These are phyloP conservation scores for Crotalus viridis DNA, from an alignment of 2,113 vertebrate genomes.

Conservation along the genomic window DNA sequence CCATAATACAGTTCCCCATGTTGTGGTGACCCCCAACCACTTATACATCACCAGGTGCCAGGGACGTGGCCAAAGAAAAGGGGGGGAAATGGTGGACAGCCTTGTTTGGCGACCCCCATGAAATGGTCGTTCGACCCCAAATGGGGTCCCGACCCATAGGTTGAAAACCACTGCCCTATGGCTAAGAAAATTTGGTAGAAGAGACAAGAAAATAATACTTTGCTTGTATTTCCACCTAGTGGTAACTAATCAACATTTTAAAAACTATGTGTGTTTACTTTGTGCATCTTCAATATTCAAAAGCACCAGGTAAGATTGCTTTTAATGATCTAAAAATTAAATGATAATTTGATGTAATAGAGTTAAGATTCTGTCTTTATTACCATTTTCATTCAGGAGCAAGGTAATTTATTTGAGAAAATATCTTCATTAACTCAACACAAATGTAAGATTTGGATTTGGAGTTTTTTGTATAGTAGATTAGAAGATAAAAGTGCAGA, in stretches of 20 bases:
- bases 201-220: neutral
- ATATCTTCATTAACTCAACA: neutral
- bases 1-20: too few species aligned
- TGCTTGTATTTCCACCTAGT: neutral
- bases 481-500: neutral
- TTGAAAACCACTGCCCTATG: neutral
- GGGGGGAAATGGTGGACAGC: too few species aligned
- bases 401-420: neutral
- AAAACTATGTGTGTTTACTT: slow-evolving; percentile 1
- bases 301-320: neutral
- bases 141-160: too few species aligned
- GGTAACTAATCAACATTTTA: slow-evolving; percentile 10
- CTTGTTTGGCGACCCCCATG: too few species aligned
- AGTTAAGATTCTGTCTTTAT: neutral
- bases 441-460: neutral
- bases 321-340: neutral
- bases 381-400: neutral
- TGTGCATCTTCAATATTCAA: neutral
- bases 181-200: neutral
- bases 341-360: neutral
- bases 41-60: too few species aligned
- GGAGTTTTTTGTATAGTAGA: neutral
- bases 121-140: too few species aligned
- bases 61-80: too few species aligned
- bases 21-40: too few species aligned